A percentile compares a stretch with the other conserved stretches of the same genome.
These are phyloP conservation scores for Pristionchus arcanus DNA, from an alignment of 2,888 invertebrate genomes.

Conservation along the genomic window DNA sequence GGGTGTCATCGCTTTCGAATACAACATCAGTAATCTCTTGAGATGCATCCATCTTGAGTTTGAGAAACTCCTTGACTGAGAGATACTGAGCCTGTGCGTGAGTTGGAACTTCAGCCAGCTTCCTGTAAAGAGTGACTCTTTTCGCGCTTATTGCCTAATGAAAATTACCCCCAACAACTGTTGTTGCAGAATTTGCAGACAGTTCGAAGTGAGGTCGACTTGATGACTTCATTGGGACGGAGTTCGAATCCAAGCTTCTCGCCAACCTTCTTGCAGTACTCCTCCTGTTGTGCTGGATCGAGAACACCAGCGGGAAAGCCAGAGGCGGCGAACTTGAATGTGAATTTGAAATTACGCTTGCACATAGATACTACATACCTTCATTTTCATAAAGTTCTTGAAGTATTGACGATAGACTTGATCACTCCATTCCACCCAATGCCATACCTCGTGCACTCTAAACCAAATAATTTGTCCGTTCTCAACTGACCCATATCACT, in stretches of 20 bases:
- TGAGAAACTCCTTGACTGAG: no score
- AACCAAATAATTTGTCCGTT: not conserved
- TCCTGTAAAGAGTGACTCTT: no score
- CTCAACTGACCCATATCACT: not conserved
- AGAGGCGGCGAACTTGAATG: not conserved
- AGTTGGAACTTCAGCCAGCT: no score
- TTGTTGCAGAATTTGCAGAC: not conserved
- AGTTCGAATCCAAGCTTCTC: not conserved
- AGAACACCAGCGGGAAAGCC: not conserved
- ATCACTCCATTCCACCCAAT: not conserved
- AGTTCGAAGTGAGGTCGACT: not conserved
- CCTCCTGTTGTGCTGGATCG: not conserved
- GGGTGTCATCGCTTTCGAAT: no score
- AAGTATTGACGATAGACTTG: not conserved
- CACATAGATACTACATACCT: no score
- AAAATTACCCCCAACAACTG: not conserved
- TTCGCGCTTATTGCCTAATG: no score
- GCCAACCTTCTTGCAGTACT: not conserved
- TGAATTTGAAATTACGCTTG: no score
- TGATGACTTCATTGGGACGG: not conserved
- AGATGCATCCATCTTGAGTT: no score
- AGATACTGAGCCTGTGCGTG: no score
- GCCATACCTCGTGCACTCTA: not conserved
- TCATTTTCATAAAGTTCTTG: slow-evolving; percentile 1
- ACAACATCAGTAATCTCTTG: no score